Evolutionary conservation across 2,888 invertebrate species (phyloP), one percentile per base, ranked within the genome.

Genomic region (Mythimna lalbum): DNA sequence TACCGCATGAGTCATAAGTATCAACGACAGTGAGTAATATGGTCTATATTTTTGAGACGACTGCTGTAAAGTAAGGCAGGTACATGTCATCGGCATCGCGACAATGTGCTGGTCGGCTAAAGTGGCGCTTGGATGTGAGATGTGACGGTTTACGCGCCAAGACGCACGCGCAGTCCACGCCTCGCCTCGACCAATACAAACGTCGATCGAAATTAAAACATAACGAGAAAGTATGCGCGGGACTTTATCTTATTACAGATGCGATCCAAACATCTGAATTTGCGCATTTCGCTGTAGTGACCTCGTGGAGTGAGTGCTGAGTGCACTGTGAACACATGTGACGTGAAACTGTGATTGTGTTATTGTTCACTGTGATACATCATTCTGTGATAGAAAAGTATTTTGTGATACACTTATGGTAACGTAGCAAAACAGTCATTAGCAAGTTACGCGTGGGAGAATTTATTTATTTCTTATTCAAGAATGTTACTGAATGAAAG

Each of bases 131-230:
- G 21, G 14, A 57, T 64, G 73, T 64, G 67, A 80, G 82, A 80
- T 64, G 82, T 86, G 88, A 84, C 88, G 90, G 84, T 85, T 88
- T 85, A 89, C 88, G 86, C 90, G 91, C 89, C 90, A 87, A 88
- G 88, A 84, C 92, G 90, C 91, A 87, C 90, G 92, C 94, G 94
- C 94, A 93, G 93, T 94, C 87, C 87, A 86, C 89, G 86, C 87
- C 88, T 89, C 92, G 92, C 92, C 85, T 87, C 92, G 91, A 87
- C 92, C 91, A 91, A 93, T 93, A 92, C 92, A 92, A 94, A 93
- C 94, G 95, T 93, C 90, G 90, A 92, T 92, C 87, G 89, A 92
- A 91, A 89, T 91, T 91, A 90, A 92, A 93, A 90, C 89, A 90
- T 88, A 91, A 86, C 89, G 87, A 86, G 88, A 91, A 92, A 93